Evolutionary conservation across 2,797 vertebrate species (phyloP).

Genomic region (Tragopan temminckii): DNA sequence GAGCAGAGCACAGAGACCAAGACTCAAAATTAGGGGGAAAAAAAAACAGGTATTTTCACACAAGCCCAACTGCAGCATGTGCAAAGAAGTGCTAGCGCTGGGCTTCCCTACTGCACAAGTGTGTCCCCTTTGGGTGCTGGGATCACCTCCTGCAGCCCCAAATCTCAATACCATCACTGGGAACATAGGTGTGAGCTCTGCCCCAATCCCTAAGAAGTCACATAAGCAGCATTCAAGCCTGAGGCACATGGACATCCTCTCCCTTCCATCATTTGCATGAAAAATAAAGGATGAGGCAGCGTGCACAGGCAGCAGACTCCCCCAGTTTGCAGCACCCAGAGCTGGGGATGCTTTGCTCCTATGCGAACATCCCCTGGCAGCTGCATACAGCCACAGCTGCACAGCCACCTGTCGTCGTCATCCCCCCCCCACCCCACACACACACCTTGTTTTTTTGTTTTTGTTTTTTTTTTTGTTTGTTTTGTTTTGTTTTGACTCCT

Average conservation of each 20-base stretch:
- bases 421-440: not conserved
- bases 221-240: not conserved
- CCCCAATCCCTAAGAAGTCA: not conserved
- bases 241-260: not conserved
- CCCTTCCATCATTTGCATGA: not conserved
- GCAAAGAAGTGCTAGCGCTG: not conserved
- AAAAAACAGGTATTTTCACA: too few relatives aligned
- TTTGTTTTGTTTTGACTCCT: not conserved
- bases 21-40: not conserved
- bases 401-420: not conserved
- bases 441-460: not conserved
- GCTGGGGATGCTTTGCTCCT: not conserved
- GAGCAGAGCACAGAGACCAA: not conserved
- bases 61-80: not conserved
- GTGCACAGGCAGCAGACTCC: not conserved
- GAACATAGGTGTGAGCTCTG: not conserved
- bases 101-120: not conserved
- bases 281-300: not conserved
- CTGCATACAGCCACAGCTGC: too few relatives aligned
- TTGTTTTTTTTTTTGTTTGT: too few relatives aligned
- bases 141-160: accelerated
- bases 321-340: not conserved
- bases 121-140: not conserved
- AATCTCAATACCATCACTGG: not conserved
- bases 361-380: not conserved